Conservation (phyloP, 2,113 vertebrate genomes). For the Zapornia atra region DNA sequence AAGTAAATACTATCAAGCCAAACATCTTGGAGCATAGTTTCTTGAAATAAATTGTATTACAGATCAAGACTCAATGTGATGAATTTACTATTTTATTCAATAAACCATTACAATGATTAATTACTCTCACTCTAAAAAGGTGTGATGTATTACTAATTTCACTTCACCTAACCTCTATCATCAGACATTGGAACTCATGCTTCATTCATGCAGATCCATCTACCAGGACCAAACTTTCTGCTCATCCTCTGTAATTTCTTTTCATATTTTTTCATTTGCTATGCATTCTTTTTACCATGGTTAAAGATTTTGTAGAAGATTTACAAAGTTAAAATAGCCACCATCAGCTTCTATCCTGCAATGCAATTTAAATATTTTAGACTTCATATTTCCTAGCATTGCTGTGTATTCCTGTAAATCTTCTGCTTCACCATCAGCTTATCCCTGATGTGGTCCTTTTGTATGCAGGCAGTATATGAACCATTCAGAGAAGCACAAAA, state of each 20-base stretch:
- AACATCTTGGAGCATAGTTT: neutral
- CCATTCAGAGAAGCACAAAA: neutral
- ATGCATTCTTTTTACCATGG: neutral
- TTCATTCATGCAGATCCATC: neutral
- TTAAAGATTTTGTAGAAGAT: neutral
- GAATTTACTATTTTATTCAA: conserved; percentile 31
- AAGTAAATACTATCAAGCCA: neutral
- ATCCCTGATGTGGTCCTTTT: neutral
- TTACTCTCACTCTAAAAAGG: neutral
- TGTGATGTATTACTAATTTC: conserved; percentile 23
- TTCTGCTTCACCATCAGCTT: neutral
- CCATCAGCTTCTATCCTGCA: neutral
- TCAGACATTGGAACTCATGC: neutral
- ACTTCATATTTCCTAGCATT: neutral
- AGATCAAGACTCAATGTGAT: conserved; percentile 7
- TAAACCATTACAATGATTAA: conserved; percentile 27
- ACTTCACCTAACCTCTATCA: neutral
- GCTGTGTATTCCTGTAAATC: neutral
- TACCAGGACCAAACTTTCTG: neutral
- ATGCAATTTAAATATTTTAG: neutral
- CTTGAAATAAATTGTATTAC: neutral
- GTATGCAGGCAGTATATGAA: neutral
- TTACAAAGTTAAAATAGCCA: neutral
- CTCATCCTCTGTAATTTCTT: neutral
- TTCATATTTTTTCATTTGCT: neutral